phyloP scores from a whole-genome alignment of 92 coral and sea anemone species.

The Zoanthus sansibaricus region DNA sequence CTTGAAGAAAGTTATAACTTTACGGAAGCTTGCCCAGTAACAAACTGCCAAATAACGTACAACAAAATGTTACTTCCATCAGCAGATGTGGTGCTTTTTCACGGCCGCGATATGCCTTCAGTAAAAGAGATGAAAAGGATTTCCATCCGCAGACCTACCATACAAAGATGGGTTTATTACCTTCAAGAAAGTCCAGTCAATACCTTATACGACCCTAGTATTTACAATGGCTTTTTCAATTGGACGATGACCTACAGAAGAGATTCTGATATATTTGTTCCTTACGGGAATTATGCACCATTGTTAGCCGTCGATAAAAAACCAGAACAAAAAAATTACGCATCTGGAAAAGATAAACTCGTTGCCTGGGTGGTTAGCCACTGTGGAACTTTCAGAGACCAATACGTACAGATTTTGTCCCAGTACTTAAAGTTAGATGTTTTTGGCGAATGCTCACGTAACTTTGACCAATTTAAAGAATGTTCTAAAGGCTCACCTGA shows the following conservation, averaged over 20 bases:
- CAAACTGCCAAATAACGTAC: too few relatives aligned
- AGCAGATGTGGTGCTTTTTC: not conserved
- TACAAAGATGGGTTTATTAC: slow-evolving; percentile 73
- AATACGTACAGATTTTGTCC: slow-evolving; percentile 35
- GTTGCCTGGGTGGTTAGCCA: slow-evolving; percentile 82
- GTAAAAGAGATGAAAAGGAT: slow-evolving; percentile 49
- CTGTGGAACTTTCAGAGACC: slow-evolving; percentile 77
- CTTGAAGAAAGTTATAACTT: too few relatives aligned
- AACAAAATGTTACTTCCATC: too few relatives aligned
- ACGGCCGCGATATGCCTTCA: not conserved
- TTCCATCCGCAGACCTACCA: slow-evolving; percentile 33
- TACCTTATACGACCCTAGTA: slow-evolving; percentile 58
- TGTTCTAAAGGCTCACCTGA: slow-evolving; percentile 50
- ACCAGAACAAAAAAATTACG: slow-evolving; percentile 54
- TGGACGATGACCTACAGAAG: too few relatives aligned
- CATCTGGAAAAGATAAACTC: slow-evolving; percentile 20
- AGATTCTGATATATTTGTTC: slow-evolving; percentile 75
- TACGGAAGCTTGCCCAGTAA: not conserved
- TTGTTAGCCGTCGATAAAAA: slow-evolving; percentile 20
- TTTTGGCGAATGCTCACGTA: slow-evolving; percentile 72
- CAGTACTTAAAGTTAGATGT: slow-evolving; percentile 62
- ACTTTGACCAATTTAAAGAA: slow-evolving; percentile 72
- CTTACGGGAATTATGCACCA: slow-evolving; percentile 72
- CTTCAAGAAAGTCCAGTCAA: slow-evolving; percentile 67
- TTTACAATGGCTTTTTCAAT: too few relatives aligned